Base-by-base conservation (phyloP, 2,888 invertebrate species). In the Perithous albicinctus region DNA sequence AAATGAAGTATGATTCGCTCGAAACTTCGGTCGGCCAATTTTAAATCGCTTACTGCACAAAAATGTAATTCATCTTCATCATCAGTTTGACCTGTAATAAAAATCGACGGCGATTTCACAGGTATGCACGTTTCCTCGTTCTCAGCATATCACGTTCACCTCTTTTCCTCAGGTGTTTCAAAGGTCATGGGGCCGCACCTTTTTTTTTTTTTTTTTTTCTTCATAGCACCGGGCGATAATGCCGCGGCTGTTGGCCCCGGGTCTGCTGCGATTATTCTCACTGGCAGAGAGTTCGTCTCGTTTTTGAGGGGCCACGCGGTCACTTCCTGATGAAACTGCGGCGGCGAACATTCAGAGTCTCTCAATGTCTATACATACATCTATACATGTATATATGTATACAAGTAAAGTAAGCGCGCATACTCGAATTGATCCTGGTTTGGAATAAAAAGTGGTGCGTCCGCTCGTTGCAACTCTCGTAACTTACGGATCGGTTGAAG, bases 111-210 rank as follows among this genome's bases (percentile, higher is more conserved):
- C 73, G 64, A 72, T 43, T 38, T n/a, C n/a, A 74, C 18, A 56
- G 64, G 43, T 35, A n/a, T n/a, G 56, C 67, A 29, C 75, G 61
- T 77, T 70, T 48, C 43, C 48, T 77, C 72, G 56, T 77, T 77
- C 64, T 43, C 56, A 43, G 32, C 51, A n/a, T n/a, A 48, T 80
- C 64, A 29, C 74, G 69, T 70, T 63, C 81, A 59, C 69, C 72
- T 26, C 23, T 78, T 69, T 78, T 63, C 35, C 18, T 75, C 78
- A 78, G 78, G 78, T 82, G 82, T 78, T 75, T 29, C 70, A 18
- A 70, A 72, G 82, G 78, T 82, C 61, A 82, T 70, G 66, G 20
- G 78, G 75, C 59, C 82, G 66, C 66, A 59, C 82, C 78, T 78
- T 78, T 69, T n/a, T n/a, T n/a, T n/a, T n/a, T n/a, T n/a, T n/a